A percentile compares a stretch with the other conserved stretches of the same genome.
phyloP scores from a whole-genome alignment of 2,797 vertebrate genomes.

The Gobio occitaniae region DNA sequence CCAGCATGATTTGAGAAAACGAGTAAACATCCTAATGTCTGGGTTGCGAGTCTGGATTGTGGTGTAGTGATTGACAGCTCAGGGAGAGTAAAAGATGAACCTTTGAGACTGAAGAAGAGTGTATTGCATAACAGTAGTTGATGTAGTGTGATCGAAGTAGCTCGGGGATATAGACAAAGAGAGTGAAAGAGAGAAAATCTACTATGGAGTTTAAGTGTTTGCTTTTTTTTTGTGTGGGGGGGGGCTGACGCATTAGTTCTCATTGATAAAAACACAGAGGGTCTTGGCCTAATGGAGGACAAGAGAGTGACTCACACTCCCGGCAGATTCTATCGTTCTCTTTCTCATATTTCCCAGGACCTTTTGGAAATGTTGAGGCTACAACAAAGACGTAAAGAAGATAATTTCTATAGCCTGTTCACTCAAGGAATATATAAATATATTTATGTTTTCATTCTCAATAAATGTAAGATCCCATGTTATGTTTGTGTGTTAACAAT shows the following conservation, averaged over 20 bases:
- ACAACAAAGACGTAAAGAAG: not conserved
- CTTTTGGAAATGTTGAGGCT: not conserved
- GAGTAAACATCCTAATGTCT: slow-evolving; percentile 6
- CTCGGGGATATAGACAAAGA: slow-evolving; percentile 39
- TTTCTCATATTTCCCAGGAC: not conserved
- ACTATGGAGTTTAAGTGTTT: not conserved
- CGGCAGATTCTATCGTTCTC: slow-evolving; percentile 1
- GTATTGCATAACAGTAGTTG: slow-evolving; percentile 29
- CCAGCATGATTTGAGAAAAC: not conserved
- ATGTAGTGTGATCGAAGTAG: slow-evolving; percentile 29
- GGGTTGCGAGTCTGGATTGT: not conserved
- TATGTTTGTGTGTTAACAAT: not conserved
- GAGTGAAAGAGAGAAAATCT: slow-evolving; percentile 24
- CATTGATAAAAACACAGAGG: slow-evolving; percentile 22
- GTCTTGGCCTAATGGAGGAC: slow-evolving; percentile 6
- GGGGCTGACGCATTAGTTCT: not conserved
- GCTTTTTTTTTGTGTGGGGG: not conserved
- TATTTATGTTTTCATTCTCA: not conserved
- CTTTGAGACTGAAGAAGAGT: slow-evolving; percentile 34
- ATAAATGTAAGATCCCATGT: not conserved
- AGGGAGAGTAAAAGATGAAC: slow-evolving; percentile 30
- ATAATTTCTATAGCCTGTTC: not conserved
- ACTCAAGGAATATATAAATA: not conserved
- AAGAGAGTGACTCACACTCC: slow-evolving; percentile 31
- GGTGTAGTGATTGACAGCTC: slow-evolving; percentile 12